phyloP scores from a whole-genome alignment of 2,113 vertebrate genomes.

The Garra rufa region DNA sequence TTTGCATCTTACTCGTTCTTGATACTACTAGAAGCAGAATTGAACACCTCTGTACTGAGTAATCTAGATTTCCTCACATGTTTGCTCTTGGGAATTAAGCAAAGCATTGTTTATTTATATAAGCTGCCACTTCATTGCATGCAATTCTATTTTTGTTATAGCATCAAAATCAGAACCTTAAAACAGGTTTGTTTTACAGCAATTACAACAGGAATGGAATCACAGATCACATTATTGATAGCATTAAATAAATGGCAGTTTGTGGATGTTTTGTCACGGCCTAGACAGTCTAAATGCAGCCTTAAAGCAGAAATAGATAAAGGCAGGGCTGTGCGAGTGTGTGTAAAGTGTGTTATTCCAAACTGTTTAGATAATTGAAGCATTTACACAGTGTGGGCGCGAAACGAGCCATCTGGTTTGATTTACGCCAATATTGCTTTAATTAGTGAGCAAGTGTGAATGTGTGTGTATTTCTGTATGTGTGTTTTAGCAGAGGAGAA shows the following conservation, averaged over 20 bases:
- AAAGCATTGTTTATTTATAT: slow-evolving; percentile 1
- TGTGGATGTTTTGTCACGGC: slow-evolving; percentile 1
- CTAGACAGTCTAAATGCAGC: neutral
- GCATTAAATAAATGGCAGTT: neutral
- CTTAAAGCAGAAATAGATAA: neutral
- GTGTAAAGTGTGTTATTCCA: slow-evolving; percentile 54
- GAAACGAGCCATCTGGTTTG: slow-evolving; percentile 56
- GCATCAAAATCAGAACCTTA: neutral
- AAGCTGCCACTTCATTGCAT: neutral
- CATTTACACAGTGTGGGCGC: slow-evolving; percentile 43
- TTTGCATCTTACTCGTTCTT: no score
- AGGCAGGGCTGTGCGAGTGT: neutral
- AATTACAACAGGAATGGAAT: neutral
- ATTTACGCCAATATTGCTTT: slow-evolving; percentile 56
- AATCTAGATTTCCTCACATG: neutral
- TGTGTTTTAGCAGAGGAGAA: neutral
- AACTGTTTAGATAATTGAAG: slow-evolving; percentile 62
- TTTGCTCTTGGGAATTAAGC: neutral
- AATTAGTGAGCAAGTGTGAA: slow-evolving; percentile 49
- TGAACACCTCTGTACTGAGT: neutral
- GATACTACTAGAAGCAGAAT: no score
- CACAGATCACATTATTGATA: neutral
- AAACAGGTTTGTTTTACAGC: neutral
- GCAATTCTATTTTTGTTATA: neutral
- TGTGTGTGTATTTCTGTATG: slow-evolving; percentile 27